phyloP scores from a whole-genome alignment of 1,140 invertebrate genomes.

The Drosophila neocordata region DNA sequence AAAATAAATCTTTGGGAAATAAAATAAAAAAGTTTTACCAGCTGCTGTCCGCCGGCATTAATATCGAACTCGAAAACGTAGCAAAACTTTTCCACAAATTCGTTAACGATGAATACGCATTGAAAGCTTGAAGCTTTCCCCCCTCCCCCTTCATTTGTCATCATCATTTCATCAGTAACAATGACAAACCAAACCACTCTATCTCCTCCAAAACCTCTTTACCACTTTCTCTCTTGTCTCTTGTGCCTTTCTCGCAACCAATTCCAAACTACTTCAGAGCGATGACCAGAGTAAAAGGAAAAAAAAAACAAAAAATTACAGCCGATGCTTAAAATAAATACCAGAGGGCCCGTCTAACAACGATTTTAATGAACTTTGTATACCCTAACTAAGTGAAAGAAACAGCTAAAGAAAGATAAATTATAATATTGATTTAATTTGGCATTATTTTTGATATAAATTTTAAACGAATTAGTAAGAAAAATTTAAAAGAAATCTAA shows the following conservation, averaged over 20 bases:
- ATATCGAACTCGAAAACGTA: conserved; percentile 10
- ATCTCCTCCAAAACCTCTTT: conserved; percentile 36
- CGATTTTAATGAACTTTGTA: background rate
- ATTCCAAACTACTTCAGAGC: conserved; percentile 61
- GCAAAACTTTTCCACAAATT: conserved; percentile 57
- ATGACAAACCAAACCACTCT: conserved; percentile 54
- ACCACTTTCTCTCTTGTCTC: conserved; percentile 67
- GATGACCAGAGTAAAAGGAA: conserved; percentile 60
- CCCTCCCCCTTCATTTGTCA: conserved; percentile 35
- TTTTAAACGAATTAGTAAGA: no score
- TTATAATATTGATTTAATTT: no score
- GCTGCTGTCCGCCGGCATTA: no score
- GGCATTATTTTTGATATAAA: no score
- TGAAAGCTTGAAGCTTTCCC: conserved; percentile 19
- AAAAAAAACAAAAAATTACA: conserved; percentile 18
- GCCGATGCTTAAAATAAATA: conserved; percentile 38
- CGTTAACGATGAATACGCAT: conserved; percentile 41
- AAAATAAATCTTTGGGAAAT: no score
- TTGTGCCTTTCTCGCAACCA: conserved; percentile 65
- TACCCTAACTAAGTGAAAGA: no score
- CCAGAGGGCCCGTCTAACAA: background rate
- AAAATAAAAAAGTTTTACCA: conserved; percentile 33
- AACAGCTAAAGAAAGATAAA: no score
- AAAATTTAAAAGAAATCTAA: no score
- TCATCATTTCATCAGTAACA: conserved; percentile 56